A percentile compares a stretch with the other conserved stretches of the same genome.
Evolutionary conservation across 2,797 vertebrate genomes (phyloP).

Genomic region (Lithobates sylvaticus): DNA sequence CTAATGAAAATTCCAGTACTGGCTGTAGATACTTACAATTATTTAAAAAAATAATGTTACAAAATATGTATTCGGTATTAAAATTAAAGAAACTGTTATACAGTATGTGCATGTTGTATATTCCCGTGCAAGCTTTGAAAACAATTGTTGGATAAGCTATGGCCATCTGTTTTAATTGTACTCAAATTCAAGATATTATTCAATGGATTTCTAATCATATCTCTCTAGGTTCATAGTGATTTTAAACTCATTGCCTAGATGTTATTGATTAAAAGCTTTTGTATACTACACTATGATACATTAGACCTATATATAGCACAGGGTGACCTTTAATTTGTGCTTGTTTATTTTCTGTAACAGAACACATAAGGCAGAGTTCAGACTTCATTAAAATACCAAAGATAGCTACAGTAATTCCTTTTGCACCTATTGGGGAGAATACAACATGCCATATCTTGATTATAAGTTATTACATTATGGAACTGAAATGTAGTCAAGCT

Average conservation of each 20-base stretch:
- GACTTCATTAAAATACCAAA: background rate
- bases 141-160: background rate
- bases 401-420: background rate
- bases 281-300: background rate
- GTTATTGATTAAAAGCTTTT: constrained; percentile 8
- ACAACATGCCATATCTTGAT: background rate
- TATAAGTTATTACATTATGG: background rate
- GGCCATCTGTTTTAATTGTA: background rate
- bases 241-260: background rate
- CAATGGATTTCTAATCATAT: background rate
- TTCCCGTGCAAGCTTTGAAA: background rate
- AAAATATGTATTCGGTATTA: background rate
- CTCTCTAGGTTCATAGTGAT: background rate
- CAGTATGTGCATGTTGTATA: background rate
- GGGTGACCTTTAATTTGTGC: constrained; percentile 9
- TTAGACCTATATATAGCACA: background rate
- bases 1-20: background rate
- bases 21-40: too few species aligned
- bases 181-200: background rate
- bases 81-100: background rate
- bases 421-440: background rate
- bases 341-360: background rate
- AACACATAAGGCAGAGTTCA: background rate
- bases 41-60: too few species aligned
- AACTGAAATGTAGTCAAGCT: background rate